Evolutionary conservation across 1,140 invertebrate genomes (phyloP), one percentile per base, ranked within the genome.

Genomic region (Holcopasites calliopsidis): DNA sequence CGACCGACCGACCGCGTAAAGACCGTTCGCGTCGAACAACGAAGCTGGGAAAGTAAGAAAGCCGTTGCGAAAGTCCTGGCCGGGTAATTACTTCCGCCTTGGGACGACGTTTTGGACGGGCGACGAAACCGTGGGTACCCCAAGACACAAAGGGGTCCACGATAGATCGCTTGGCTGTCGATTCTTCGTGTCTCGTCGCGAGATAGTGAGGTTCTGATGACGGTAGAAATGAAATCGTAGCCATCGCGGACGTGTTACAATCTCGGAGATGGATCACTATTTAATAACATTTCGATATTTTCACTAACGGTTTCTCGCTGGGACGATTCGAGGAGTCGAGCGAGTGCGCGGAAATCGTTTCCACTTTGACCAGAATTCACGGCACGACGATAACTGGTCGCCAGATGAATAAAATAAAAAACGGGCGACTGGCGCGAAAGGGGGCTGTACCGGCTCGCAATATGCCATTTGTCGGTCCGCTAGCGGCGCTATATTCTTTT

Each of bases 391-490:
- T 18, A 26, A 28, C 28, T 10, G 16, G 35, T 3, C 0, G 11
- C 16, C 3, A 23, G 0, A 5, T 5, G 58, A 21, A 50, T 52
- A 33, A 55, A 58, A 18, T 33, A 42, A 60, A 33, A n/a, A n/a
- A n/a, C n/a, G n/a, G n/a, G n/a, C n/a, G n/a, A n/a, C n/a, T n/a
- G n/a, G n/a, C n/a, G n/a, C n/a, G 11, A 65, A 66, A 21, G 50
- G 28, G 8, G 26, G 4, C 49, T n/a, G 8, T 26, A 8, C 7
- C 10, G 11, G n/a, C 31, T 33, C 33, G 60, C 68, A 78, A 78
- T 78, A 82, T 78, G 76, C 21, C 65, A 26, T 83, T 75, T 42
- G 79, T 16, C 5, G 55, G 35, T n/a, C 35, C 55, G 65, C 64
- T 69, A 69, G 23, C 62, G 21, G 11, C 40, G 52, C 47, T 64